Base-by-base conservation (phyloP, 1,140 invertebrate genomes). In the Drosophila truncata region DNA sequence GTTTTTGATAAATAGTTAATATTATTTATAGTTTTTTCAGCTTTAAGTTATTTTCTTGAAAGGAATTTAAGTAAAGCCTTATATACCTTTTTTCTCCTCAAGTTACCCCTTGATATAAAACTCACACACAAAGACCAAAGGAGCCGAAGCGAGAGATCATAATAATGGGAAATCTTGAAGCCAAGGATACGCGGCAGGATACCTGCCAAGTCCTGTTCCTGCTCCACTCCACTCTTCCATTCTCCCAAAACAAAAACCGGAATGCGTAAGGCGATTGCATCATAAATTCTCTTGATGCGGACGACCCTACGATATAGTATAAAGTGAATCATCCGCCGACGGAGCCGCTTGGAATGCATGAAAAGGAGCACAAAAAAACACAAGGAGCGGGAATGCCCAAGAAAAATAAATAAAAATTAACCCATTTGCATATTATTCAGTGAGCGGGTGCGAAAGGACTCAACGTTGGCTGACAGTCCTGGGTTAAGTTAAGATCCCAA, bases 151-250 rank as follows among this genome's bases (percentile, higher is more conserved):
- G 73, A 80, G 80, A 88, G 85, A 88, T 88, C 85, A 90, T 81
- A 85, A 75, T 84, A 90, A 85, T 88, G 72, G 65, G 78, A 78
- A 76, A 85, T 90, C 78, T 90, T 85, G 85, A 90, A 85, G 88
- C 81, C 81, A 90, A 85, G 86, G 78, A 90, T 88, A 85, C 81
- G 64, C 72, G 67, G 64, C 78, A 79, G 82, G 76, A 83, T 87
- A 88, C 83, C 85, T 85, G 78, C 81, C 78, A 82, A 57, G 73
- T 69, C 69, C 33, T 46, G 49, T 41, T 60, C 29, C 59, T n/a
- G 52, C 29, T 52, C 49, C 18, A 8, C 46, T 5, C 23, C 23
- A 7, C 49, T 50, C 20, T 33, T 14, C 14, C 42, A 4, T 25
- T 47, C 47, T 31, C 29, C n/a, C 61, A 49, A 39, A 25, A 25